Evolutionary conservation across 2,113 vertebrate species (phyloP).

Genomic region (Nicator chloris): DNA sequence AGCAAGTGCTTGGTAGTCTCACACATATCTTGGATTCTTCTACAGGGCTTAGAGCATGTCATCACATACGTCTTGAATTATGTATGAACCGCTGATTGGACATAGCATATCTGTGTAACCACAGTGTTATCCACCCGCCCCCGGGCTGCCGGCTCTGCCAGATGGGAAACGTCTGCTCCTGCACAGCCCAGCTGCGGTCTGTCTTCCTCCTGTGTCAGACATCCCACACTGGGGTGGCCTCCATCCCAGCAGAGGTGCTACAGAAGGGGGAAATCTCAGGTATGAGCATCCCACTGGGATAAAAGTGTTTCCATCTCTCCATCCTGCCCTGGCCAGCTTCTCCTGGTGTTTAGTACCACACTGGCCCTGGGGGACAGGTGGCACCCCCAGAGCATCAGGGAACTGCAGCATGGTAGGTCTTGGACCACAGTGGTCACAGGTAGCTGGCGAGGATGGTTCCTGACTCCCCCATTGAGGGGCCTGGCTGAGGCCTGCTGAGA

Average conservation of each 20-base stretch:
- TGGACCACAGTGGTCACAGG: background rate
- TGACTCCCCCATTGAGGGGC: fast-evolving
- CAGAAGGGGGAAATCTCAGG: background rate
- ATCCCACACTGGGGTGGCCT: background rate
- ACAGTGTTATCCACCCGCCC: background rate
- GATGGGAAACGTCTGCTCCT: background rate
- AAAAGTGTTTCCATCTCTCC: background rate
- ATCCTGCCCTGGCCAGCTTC: background rate
- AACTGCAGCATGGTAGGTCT: background rate
- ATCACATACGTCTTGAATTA: background rate
- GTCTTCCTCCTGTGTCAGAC: background rate
- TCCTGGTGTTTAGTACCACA: background rate
- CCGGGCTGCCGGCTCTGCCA: background rate
- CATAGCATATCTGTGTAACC: background rate
- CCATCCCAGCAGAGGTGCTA: background rate
- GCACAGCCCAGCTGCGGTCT: background rate
- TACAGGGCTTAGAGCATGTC: background rate
- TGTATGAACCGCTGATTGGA: background rate
- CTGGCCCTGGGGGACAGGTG: background rate
- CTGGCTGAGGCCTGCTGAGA: background rate
- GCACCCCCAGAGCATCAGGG: background rate
- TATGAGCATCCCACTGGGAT: background rate
- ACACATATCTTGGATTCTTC: background rate
- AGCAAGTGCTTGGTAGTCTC: background rate
- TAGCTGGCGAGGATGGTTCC: background rate